phyloP scores from a whole-genome alignment of 2,888 invertebrate genomes.

The Trilocha varians region DNA sequence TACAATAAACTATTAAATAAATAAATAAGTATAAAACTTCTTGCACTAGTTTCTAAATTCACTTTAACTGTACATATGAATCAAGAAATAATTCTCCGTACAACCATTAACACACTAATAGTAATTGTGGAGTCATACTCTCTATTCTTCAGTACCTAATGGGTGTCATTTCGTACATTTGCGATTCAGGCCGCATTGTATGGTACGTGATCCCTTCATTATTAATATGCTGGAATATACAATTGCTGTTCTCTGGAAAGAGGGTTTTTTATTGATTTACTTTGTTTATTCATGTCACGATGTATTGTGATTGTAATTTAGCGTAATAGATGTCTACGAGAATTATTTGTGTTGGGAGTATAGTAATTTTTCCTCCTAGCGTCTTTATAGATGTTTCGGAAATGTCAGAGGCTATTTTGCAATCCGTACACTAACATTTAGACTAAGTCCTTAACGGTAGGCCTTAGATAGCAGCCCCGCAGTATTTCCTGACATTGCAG shows the following conservation, averaged over 20 bases:
- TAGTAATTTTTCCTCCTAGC: too few species aligned
- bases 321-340: not conserved
- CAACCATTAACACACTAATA: slow-evolving; percentile 20
- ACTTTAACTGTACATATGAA: not conserved
- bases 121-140: slow-evolving; percentile 28
- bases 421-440: too few species aligned
- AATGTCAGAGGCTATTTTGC: too few species aligned
- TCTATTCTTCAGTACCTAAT: slow-evolving; percentile 30
- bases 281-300: not conserved
- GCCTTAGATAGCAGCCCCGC: too few species aligned
- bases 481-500: too few species aligned
- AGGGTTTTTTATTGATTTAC: not conserved
- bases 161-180: slow-evolving; percentile 35
- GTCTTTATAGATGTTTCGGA: too few species aligned
- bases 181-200: slow-evolving; percentile 39
- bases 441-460: too few species aligned
- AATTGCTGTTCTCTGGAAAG: slow-evolving; percentile 12
- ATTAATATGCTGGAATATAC: slow-evolving; percentile 22
- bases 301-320: not conserved
- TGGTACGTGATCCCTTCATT: slow-evolving; percentile 42
- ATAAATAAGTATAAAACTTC: not conserved
- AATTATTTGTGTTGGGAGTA: too few species aligned
- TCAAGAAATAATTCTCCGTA: not conserved
- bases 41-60: too few species aligned
- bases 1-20: too few species aligned